Conservation (phyloP, 2,113 vertebrate genomes). For the Hippocampus guttulatus region DNA sequence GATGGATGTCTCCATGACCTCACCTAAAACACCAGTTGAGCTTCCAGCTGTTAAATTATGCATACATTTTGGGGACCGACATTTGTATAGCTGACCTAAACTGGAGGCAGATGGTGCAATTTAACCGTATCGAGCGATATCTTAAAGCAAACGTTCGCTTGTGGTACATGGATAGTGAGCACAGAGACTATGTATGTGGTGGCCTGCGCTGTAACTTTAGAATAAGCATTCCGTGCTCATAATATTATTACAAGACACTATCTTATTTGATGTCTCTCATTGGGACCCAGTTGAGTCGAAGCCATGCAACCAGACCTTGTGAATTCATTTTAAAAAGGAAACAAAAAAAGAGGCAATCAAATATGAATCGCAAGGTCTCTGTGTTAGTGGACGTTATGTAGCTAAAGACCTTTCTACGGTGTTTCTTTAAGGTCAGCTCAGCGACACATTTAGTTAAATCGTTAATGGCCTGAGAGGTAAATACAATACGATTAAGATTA, state of each 20-base stretch:
- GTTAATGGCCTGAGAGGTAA: slow-evolving; percentile 3
- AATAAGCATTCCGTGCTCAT: slow-evolving; percentile 2
- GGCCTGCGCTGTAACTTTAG: neutral
- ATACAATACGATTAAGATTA: slow-evolving; percentile 7
- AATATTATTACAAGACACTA: neutral
- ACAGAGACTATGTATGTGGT: neutral
- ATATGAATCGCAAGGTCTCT: neutral
- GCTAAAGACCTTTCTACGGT: neutral
- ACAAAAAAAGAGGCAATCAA: neutral
- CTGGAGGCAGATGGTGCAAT: neutral
- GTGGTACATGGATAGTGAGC: neutral
- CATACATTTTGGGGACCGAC: neutral
- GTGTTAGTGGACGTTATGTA: slow-evolving; percentile 1
- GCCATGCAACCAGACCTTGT: neutral
- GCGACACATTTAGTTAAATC: neutral
- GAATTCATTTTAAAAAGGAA: neutral
- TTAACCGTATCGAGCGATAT: neutral
- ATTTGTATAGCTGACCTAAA: neutral
- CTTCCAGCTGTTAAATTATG: neutral
- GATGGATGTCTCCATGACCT: neutral
- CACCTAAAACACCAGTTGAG: neutral
- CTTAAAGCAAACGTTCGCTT: neutral
- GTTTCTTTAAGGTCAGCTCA: neutral
- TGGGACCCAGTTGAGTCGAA: neutral
- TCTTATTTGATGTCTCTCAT: neutral